phyloP scores from a whole-genome alignment of 2,797 vertebrate species.

The Chrysocyon brachyurus region DNA sequence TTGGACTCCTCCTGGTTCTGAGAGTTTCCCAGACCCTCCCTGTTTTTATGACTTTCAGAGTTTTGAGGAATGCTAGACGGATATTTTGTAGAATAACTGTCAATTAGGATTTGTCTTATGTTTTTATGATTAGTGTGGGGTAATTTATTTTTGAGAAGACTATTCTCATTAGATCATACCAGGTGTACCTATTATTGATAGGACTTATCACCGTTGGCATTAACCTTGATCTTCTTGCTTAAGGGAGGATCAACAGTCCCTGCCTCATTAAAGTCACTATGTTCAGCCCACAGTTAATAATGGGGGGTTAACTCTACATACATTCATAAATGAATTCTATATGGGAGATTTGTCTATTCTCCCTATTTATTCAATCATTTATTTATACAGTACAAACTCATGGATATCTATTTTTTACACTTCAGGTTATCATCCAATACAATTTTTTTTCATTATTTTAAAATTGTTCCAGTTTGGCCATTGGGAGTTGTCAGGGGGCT shows the following conservation, averaged over 20 bases:
- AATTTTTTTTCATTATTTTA: background rate
- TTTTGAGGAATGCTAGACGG: background rate
- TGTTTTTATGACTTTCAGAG: background rate
- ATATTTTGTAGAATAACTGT: background rate
- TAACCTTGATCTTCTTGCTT: background rate
- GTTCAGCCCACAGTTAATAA: background rate
- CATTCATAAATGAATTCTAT: background rate
- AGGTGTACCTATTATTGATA: background rate
- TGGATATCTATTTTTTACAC: background rate
- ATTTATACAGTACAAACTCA: background rate
- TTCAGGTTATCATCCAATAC: background rate
- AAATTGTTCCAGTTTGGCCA: background rate
- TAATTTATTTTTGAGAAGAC: background rate
- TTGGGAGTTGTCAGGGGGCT: background rate
- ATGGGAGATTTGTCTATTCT: background rate
- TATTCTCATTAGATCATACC: background rate
- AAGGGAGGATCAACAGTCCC: background rate
- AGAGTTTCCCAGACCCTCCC: background rate
- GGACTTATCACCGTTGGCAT: background rate
- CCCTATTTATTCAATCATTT: background rate
- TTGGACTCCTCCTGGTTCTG: background rate
- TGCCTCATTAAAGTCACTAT: background rate
- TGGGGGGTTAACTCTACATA: background rate
- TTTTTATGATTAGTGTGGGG: background rate
- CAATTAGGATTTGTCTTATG: background rate